These are phyloP conservation scores for Lutraria rhynchaena DNA, from an alignment of 1,140 invertebrate genomes.

Conservation along the genomic window DNA sequence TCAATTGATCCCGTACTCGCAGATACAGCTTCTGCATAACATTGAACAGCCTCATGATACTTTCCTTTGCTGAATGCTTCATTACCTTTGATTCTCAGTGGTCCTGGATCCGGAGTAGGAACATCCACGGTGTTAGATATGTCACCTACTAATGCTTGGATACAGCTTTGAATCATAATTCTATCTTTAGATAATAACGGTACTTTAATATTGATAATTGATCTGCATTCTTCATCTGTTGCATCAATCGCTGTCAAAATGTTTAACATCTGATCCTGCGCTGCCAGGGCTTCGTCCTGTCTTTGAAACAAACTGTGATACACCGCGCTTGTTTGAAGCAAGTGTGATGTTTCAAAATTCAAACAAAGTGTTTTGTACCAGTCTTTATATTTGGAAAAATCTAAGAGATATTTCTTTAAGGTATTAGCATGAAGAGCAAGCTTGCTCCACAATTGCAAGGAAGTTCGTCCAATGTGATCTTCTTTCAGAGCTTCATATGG, in stretches of 20 bases:
- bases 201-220: slow-evolving; percentile 1
- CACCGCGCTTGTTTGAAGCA: slow-evolving; percentile 18
- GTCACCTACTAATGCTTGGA: not conserved
- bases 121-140: too few relatives aligned
- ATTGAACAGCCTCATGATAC: slow-evolving; percentile 25
- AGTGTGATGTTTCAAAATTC: slow-evolving; percentile 2
- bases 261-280: slow-evolving; percentile 21
- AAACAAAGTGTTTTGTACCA: not conserved
- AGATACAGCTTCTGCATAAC: not conserved
- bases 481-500: slow-evolving; percentile 36
- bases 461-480: slow-evolving; percentile 1
- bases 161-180: not conserved
- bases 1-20: not conserved
- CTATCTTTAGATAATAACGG: not conserved
- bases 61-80: not conserved
- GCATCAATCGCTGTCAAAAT: slow-evolving; percentile 1
- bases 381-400: not conserved
- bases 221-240: not conserved
- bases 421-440: slow-evolving; percentile 38
- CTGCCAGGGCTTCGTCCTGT: slow-evolving; percentile 23
- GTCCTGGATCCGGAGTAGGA: not conserved
- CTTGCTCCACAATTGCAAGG: slow-evolving; percentile 39
- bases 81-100: not conserved
- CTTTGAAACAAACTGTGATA: slow-evolving; percentile 35
- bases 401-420: slow-evolving; percentile 1